Percentiles rank a stretch among this genome's conserved stretches.
These are phyloP conservation scores for Brachyistius frenatus DNA, from an alignment of 2,113 vertebrate species.

Conservation along the genomic window DNA sequence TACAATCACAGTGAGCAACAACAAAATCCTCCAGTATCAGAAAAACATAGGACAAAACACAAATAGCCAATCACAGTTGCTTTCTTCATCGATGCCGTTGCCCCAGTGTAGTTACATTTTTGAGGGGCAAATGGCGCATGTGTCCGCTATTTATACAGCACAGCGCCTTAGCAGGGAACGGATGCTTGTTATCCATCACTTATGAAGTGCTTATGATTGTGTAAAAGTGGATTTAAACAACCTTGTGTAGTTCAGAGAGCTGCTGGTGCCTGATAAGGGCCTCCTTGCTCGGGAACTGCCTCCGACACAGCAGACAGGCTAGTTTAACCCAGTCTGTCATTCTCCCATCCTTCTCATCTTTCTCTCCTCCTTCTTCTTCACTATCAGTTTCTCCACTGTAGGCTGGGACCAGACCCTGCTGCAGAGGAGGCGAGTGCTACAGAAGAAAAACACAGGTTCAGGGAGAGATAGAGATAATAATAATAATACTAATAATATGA, in stretches of 20 bases:
- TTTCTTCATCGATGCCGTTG: not conserved
- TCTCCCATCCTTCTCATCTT: conserved; percentile 86
- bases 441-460: conserved; percentile 13
- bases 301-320: conserved; percentile 91
- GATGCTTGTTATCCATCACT: not conserved
- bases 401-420: conserved; percentile 86
- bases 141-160: not conserved
- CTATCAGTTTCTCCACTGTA: conserved; percentile 91
- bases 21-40: not conserved
- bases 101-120: not conserved
- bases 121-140: not conserved
- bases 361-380: conserved; percentile 87
- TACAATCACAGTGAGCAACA: not conserved
- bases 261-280: conserved; percentile 92
- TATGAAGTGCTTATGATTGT: not conserved
- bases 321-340: conserved; percentile 93
- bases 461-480: not conserved
- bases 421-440: conserved; percentile 75
- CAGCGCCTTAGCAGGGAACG: not conserved
- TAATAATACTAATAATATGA: not conserved
- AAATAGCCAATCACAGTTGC: not conserved
- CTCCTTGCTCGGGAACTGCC: conserved; percentile 94
- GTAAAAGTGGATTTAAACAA: conserved; percentile 53
- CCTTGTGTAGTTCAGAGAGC: conserved; percentile 93
- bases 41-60: too few relatives aligned